Conservation (phyloP, 1,140 invertebrate species). For the Solenopsis invicta region DNA sequence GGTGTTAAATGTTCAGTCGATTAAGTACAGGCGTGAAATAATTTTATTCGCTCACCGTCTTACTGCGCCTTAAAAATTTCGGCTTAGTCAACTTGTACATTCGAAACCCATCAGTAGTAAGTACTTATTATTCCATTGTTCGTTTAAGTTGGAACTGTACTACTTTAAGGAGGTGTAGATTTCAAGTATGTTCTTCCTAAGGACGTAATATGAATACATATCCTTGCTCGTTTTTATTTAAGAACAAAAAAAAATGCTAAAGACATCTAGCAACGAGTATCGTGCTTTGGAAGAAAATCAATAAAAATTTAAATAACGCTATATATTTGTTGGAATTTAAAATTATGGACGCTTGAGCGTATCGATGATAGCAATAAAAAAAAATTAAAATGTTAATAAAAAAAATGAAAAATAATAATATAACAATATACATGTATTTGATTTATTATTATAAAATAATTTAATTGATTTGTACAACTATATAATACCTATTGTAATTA, state of each 20-base stretch:
- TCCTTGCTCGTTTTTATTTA: conserved; percentile 68
- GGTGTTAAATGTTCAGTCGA: conserved; percentile 1
- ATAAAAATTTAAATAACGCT: conserved; percentile 47
- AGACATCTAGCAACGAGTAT: conserved; percentile 55
- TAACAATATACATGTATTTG: background rate
- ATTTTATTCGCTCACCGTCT: conserved; percentile 45
- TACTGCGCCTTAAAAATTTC: conserved; percentile 61
- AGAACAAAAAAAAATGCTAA: conserved; percentile 39
- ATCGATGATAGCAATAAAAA: conserved; percentile 28
- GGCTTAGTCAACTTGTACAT: conserved; percentile 69
- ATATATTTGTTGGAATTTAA: conserved; percentile 51
- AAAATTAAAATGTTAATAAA: conserved; percentile 22
- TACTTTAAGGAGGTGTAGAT: conserved; percentile 63
- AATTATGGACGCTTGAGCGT: conserved; percentile 66
- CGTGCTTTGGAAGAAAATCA: conserved; percentile 58
- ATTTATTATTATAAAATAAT: conserved; percentile 1
- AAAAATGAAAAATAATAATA: conserved; percentile 10
- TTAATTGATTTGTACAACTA: background rate
- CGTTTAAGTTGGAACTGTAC: conserved; percentile 65
- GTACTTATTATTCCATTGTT: conserved; percentile 76
- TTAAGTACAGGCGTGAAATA: background rate
- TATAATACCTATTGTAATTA: background rate
- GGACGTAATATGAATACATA: conserved; percentile 59
- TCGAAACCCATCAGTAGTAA: conserved; percentile 66
- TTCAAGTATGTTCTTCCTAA: conserved; percentile 62